Percentiles rank a stretch among this genome's conserved stretches.
Conservation (phyloP, 1,140 invertebrate genomes). For the Centruroides sculpturatus region DNA sequence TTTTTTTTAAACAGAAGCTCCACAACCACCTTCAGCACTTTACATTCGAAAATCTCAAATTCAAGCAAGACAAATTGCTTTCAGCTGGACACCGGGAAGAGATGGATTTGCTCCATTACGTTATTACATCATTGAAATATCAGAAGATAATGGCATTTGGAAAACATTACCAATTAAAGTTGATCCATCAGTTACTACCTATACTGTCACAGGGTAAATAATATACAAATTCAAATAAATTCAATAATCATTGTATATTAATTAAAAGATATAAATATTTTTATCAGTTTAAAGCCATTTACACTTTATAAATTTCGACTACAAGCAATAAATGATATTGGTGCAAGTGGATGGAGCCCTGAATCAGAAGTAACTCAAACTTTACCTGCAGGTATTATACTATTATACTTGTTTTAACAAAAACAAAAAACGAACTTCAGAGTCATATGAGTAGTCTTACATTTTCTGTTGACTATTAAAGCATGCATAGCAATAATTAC, state of each 20-base stretch:
- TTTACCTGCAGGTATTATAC: slow-evolving; percentile 43
- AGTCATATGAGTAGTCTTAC: background rate
- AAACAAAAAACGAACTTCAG: background rate
- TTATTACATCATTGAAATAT: slow-evolving; percentile 82
- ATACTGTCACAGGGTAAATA: slow-evolving; percentile 49
- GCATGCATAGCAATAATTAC: no score
- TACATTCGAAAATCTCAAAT: slow-evolving; percentile 72
- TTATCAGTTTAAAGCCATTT: slow-evolving; percentile 56
- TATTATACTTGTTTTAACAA: no score
- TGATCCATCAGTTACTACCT: slow-evolving; percentile 64
- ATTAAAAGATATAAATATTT: no score
- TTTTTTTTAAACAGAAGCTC: slow-evolving; percentile 40
- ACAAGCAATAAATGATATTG: slow-evolving; percentile 90
- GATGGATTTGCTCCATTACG: slow-evolving; percentile 87
- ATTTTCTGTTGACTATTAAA: slow-evolving; percentile 3
- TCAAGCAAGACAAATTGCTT: slow-evolving; percentile 78
- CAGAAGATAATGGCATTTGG: slow-evolving; percentile 58
- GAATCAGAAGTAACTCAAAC: slow-evolving; percentile 79
- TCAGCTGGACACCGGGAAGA: slow-evolving; percentile 81
- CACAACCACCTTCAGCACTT: slow-evolving; percentile 68
- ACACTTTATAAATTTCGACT: slow-evolving; percentile 87
- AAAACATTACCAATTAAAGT: slow-evolving; percentile 63
- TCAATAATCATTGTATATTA: no score
- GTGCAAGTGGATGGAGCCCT: slow-evolving; percentile 75
- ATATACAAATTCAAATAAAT: background rate